Evolutionary conservation across 2,113 vertebrate genomes (phyloP).

Genomic region (Pseudopodoces humilis): DNA sequence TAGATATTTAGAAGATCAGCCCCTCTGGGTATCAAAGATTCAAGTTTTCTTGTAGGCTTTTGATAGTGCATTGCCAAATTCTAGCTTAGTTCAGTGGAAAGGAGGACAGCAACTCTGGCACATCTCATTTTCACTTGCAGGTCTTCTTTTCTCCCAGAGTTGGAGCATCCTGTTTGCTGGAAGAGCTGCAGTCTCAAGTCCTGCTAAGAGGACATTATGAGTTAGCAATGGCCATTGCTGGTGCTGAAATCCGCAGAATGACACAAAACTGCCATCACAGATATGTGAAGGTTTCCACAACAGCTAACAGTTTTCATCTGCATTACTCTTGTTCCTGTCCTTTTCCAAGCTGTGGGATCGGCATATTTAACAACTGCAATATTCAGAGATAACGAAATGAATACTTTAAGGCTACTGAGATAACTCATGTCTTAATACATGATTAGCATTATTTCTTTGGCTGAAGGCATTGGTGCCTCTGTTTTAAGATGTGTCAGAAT

Average conservation of each 20-base stretch:
- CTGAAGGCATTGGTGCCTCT: background rate
- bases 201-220: background rate
- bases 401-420: background rate
- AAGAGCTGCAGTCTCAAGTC: background rate
- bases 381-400: background rate
- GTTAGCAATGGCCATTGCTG: background rate
- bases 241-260: background rate
- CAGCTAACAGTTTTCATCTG: background rate
- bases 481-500: slow-evolving; percentile 12
- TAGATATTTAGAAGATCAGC: background rate
- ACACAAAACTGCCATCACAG: background rate
- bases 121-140: background rate
- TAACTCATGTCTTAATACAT: background rate
- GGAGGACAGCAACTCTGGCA: background rate
- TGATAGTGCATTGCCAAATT: rapidly evolving
- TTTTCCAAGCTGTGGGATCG: background rate
- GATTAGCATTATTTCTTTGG: slow-evolving; percentile 5
- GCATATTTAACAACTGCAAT: background rate
- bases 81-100: background rate
- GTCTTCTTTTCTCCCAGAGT: background rate
- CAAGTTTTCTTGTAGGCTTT: background rate
- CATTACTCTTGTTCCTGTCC: background rate
- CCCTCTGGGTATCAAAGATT: background rate
- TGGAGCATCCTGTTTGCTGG: background rate
- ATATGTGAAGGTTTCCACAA: background rate